These are phyloP conservation scores for Chionomys nivalis DNA, from an alignment of 2,113 vertebrate species.

Conservation along the genomic window DNA sequence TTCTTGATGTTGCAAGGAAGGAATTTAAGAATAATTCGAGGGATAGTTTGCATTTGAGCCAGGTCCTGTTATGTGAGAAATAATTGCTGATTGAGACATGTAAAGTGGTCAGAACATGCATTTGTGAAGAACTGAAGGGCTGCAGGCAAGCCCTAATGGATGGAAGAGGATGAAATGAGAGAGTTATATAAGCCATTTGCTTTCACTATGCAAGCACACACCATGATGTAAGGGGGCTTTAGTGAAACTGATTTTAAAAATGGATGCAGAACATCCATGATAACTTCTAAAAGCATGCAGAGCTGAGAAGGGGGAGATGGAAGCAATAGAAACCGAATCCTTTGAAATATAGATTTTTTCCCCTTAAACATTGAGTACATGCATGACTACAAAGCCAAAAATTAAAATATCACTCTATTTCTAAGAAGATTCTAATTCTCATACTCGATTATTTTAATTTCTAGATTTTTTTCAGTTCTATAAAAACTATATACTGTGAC, in stretches of 20 bases:
- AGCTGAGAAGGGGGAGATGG: background rate
- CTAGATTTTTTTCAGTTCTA: background rate
- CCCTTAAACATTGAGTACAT: background rate
- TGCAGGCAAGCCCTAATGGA: background rate
- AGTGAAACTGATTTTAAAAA: background rate
- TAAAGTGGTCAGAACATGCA: background rate
- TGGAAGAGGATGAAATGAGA: background rate
- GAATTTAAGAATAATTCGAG: background rate
- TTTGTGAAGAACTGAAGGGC: background rate
- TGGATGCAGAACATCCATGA: background rate
- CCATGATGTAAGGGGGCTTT: background rate
- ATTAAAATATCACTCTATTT: background rate
- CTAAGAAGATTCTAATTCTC: background rate
- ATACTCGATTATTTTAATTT: background rate
- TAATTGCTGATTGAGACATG: background rate
- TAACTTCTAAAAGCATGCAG: no score
- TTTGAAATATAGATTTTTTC: background rate
- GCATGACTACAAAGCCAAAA: background rate
- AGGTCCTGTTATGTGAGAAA: background rate
- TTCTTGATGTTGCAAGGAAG: background rate
- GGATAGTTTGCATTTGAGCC: background rate
- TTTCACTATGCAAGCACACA: background rate
- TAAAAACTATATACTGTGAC: no score
- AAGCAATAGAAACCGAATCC: fast-evolving
- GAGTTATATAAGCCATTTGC: background rate